A percentile compares a stretch with the other conserved stretches of the same genome.
Evolutionary conservation across 2,888 invertebrate species (phyloP).

Genomic region (Scrobipalpa costella): DNA sequence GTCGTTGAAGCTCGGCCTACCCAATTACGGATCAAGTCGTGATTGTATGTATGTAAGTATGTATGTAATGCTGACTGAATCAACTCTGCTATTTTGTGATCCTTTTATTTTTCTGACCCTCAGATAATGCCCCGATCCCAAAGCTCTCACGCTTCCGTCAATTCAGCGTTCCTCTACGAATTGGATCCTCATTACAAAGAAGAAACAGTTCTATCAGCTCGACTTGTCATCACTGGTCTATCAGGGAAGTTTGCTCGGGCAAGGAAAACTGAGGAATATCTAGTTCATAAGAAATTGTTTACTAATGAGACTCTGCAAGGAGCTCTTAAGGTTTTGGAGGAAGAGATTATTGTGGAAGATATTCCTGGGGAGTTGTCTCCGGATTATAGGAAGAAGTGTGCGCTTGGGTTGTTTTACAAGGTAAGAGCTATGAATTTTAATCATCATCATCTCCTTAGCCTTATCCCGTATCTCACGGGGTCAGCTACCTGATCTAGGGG

Average conservation of each 20-base stretch:
- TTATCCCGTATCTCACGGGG: no score
- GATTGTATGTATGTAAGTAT: no score
- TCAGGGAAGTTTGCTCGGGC: constrained; percentile 80
- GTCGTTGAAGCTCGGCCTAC: no score
- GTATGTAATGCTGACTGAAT: no score
- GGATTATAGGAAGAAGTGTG: constrained; percentile 81
- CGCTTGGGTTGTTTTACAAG: constrained; percentile 85
- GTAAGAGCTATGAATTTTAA: constrained; percentile 52
- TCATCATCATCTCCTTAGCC: no score
- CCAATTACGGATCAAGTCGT: no score
- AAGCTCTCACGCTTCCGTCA: constrained; percentile 88
- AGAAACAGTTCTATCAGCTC: constrained; percentile 63
- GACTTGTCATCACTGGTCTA: constrained; percentile 83
- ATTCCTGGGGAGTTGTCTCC: constrained; percentile 81
- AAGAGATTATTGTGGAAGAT: constrained; percentile 82
- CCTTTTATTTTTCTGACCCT: neutral
- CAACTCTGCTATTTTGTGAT: no score
- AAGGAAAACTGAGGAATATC: constrained; percentile 75
- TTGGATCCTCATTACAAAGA: constrained; percentile 56
- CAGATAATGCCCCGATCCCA: constrained; percentile 87
- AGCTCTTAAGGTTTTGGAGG: constrained; percentile 76
- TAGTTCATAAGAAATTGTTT: constrained; percentile 58
- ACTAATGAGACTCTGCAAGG: constrained; percentile 72
- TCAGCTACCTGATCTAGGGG: no score
- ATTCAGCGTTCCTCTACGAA: constrained; percentile 86